phyloP scores from a whole-genome alignment of 1,140 invertebrate species.

The Drosophila willistoni region DNA sequence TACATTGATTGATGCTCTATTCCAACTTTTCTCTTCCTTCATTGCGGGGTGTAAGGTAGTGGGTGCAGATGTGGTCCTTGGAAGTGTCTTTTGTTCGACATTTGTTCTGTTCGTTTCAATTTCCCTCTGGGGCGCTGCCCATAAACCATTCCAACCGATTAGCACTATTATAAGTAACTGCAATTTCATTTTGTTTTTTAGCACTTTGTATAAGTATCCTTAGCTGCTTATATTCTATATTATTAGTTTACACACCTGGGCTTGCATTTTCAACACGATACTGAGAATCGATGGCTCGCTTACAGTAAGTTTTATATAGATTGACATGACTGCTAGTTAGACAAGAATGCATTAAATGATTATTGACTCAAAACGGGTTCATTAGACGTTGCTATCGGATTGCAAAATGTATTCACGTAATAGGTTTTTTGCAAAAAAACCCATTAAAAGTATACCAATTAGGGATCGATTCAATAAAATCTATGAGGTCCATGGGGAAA shows the following conservation, averaged over 20 bases:
- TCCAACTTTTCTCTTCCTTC: neutral
- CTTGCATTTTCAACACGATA: conserved; percentile 7
- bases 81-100: neutral
- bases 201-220: neutral
- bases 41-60: no score
- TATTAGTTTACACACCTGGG: conserved; percentile 1
- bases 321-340: neutral
- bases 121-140: neutral
- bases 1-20: neutral
- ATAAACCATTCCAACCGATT: neutral
- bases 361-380: conserved; percentile 12
- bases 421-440: neutral
- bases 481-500: neutral
- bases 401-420: conserved; percentile 1
- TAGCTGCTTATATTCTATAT: neutral
- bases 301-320: conserved; percentile 15
- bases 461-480: conserved; percentile 4
- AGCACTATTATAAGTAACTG: neutral
- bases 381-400: conserved; percentile 1
- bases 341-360: conserved; percentile 6
- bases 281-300: conserved; percentile 3
- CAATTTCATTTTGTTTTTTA: neutral
- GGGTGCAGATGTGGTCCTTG: neutral
- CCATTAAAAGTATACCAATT: conserved; percentile 11
- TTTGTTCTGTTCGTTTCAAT: neutral